Evolutionary conservation across 1,140 invertebrate species (phyloP).

Genomic region (Dendrolimus punctatus): DNA sequence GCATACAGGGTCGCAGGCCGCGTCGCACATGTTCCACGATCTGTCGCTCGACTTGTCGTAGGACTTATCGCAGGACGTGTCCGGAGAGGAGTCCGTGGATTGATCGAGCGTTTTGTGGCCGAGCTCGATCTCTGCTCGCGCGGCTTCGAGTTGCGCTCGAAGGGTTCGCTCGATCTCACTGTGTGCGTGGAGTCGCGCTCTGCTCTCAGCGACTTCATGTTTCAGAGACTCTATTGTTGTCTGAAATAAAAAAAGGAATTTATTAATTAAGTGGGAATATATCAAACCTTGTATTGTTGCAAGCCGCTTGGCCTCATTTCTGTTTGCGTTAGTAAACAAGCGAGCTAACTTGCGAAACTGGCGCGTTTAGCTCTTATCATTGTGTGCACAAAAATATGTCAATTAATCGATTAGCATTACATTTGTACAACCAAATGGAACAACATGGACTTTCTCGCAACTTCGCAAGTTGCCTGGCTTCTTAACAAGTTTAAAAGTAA

Average conservation of each 20-base stretch:
- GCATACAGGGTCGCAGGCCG: slow-evolving; percentile 53
- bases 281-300: too few relatives aligned
- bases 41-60: slow-evolving; percentile 19
- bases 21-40: slow-evolving; percentile 34
- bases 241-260: slow-evolving; percentile 27
- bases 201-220: slow-evolving; percentile 61
- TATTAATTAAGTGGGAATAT: too few relatives aligned
- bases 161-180: slow-evolving; percentile 57
- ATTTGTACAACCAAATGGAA: too few relatives aligned
- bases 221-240: slow-evolving; percentile 60
- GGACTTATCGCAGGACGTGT: slow-evolving; percentile 17
- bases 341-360: too few relatives aligned
- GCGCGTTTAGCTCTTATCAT: too few relatives aligned
- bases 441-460: too few relatives aligned
- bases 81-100: background rate
- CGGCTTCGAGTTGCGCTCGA: slow-evolving; percentile 55
- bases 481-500: too few relatives aligned
- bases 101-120: slow-evolving; percentile 4
- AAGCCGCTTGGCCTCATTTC: too few relatives aligned
- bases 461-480: too few relatives aligned
- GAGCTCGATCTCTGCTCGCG: slow-evolving; percentile 40
- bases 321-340: too few relatives aligned
- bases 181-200: slow-evolving; percentile 50
- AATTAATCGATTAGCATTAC: too few relatives aligned
- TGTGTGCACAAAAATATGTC: too few relatives aligned